phyloP scores from a whole-genome alignment of 2,113 vertebrate species.

The Tupaia chinensis region DNA sequence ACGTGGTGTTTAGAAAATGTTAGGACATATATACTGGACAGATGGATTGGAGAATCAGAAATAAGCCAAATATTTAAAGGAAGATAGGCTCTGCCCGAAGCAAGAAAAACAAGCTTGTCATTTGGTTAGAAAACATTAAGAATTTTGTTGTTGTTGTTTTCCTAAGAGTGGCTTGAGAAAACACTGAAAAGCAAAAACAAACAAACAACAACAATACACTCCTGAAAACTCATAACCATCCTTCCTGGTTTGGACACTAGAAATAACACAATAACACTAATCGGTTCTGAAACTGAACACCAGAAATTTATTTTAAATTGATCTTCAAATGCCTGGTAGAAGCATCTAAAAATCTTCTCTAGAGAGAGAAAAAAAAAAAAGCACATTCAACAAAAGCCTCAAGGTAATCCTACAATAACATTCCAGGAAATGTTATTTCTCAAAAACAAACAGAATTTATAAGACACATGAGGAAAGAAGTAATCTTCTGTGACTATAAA shows the following conservation, averaged over 20 bases:
- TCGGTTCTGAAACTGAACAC: constrained; percentile 44
- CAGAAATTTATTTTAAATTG: constrained; percentile 55
- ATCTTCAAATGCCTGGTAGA: constrained; percentile 54
- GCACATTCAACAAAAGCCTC: not conserved
- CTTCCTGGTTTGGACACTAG: not conserved
- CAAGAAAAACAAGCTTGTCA: not conserved
- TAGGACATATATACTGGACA: not conserved
- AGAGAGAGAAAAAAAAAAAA: not conserved
- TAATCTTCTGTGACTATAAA: not conserved
- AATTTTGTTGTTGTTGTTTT: not conserved
- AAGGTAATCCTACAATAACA: constrained; percentile 44
- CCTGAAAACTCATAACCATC: constrained; percentile 36
- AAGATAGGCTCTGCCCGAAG: not conserved
- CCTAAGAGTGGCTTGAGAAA: not conserved
- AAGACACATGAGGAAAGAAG: not conserved
- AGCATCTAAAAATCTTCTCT: constrained; percentile 38
- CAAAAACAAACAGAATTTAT: not conserved
- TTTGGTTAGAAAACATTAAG: constrained; percentile 36
- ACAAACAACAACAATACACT: not conserved
- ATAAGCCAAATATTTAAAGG: not conserved
- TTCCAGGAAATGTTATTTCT: constrained; percentile 7
- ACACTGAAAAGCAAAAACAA: not conserved
- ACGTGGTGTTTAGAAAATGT: not conserved
- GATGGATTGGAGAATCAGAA: not conserved
- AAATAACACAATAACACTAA: constrained; percentile 55